phyloP scores from a whole-genome alignment of 35 echinoderm and acorn worm genomes.

The Patiria miniata region DNA sequence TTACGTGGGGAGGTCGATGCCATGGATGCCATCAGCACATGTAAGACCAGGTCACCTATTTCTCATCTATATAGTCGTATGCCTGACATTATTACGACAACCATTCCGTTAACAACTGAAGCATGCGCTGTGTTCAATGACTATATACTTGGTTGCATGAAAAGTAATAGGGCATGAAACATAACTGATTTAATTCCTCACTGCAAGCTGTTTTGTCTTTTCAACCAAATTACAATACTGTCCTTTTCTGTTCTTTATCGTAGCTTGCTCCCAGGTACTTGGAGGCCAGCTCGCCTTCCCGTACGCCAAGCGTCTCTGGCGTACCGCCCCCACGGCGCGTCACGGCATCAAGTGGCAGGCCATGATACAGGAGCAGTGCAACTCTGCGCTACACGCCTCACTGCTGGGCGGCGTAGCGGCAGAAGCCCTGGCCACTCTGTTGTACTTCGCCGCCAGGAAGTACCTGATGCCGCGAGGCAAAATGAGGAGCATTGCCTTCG shows the following conservation, averaged over 20 bases:
- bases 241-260: no score
- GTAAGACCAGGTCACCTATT: neutral
- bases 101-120: no score
- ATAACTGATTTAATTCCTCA: no score
- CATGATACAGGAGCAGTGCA: conserved; percentile 72
- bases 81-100: no score
- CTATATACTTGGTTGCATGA: no score
- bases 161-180: no score
- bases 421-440: conserved; percentile 65
- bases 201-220: no score
- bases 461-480: conserved; percentile 48
- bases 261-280: conserved; percentile 51
- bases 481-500: conserved; percentile 31
- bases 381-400: conserved; percentile 62
- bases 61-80: no score
- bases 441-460: conserved; percentile 49
- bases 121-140: no score
- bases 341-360: conserved; percentile 60
- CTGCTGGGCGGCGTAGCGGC: conserved; percentile 55
- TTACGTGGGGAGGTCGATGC: conserved; percentile 41
- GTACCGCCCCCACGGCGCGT: conserved; percentile 55
- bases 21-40: neutral
- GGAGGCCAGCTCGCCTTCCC: conserved; percentile 88
- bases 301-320: conserved; percentile 80
- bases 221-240: no score